A percentile compares a stretch with the other conserved stretches of the same genome.
phyloP scores from a whole-genome alignment of 2,113 vertebrate species.

The Lophura nycthemera region DNA sequence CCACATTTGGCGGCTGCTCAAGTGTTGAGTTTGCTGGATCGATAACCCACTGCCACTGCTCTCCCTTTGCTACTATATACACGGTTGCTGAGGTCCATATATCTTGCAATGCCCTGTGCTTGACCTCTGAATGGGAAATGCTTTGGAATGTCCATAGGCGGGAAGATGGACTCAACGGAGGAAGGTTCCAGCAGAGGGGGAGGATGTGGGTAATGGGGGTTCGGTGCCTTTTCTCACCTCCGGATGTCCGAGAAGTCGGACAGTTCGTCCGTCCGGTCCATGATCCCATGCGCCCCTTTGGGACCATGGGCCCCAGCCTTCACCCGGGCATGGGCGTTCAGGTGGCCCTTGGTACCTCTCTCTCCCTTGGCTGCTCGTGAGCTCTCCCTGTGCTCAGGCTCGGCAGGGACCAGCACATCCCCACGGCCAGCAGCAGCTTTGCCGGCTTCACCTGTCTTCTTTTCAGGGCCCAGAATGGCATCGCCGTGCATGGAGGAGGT shows the following conservation, averaged over 20 bases:
- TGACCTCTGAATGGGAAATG: slow-evolving; percentile 90
- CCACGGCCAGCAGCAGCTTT: slow-evolving; percentile 53
- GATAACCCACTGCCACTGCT: slow-evolving; percentile 61
- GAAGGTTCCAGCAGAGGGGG: slow-evolving; percentile 52
- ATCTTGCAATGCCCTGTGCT: slow-evolving; percentile 87
- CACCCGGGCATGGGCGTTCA: slow-evolving; percentile 77
- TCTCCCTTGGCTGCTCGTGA: slow-evolving; percentile 82
- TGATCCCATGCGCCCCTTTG: slow-evolving; percentile 83
- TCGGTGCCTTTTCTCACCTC: slow-evolving; percentile 87
- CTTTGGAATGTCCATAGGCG: slow-evolving; percentile 95
- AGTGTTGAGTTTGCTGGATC: slow-evolving; percentile 30
- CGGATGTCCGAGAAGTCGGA: slow-evolving; percentile 89
- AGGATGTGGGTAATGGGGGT: not conserved
- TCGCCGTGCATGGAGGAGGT: slow-evolving; percentile 73
- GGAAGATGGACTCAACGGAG: slow-evolving; percentile 75
- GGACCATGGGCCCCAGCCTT: slow-evolving; percentile 76
- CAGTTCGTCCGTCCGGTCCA: slow-evolving; percentile 84
- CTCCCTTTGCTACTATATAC: slow-evolving; percentile 72
- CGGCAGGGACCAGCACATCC: slow-evolving; percentile 47
- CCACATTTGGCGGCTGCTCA: not conserved
- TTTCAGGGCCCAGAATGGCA: slow-evolving; percentile 56
- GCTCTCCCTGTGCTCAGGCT: slow-evolving; percentile 80
- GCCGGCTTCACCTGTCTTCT: slow-evolving; percentile 66
- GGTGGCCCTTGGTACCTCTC: slow-evolving; percentile 81
- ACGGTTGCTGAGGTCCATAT: slow-evolving; percentile 68